phyloP scores from a whole-genome alignment of 2,797 vertebrate genomes.

The Bufotes viridis region DNA sequence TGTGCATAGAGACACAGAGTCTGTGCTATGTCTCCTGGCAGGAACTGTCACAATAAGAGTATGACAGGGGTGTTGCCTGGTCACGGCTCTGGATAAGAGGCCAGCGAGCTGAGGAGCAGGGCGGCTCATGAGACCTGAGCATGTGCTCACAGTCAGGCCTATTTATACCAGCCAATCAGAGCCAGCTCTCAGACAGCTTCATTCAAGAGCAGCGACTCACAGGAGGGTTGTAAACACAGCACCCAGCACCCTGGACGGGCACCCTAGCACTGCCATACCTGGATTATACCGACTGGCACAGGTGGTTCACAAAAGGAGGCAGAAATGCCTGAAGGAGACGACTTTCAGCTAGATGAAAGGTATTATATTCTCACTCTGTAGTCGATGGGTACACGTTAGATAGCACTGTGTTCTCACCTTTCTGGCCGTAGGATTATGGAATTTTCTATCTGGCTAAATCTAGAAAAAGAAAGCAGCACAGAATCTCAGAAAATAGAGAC shows the following conservation, averaged over 20 bases:
- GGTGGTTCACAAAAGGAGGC: slow-evolving; percentile 53
- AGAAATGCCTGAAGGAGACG: slow-evolving; percentile 84
- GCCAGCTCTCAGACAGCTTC: slow-evolving; percentile 78
- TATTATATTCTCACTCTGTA: slow-evolving; percentile 63
- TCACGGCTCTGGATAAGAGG: slow-evolving; percentile 69
- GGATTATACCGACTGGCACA: slow-evolving; percentile 66
- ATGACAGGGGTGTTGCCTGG: slow-evolving; percentile 64
- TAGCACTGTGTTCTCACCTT: not conserved
- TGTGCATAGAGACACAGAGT: not conserved
- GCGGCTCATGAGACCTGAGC: slow-evolving; percentile 72
- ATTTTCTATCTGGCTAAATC: no score
- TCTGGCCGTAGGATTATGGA: no score
- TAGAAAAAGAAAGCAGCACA: no score
- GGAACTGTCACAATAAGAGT: slow-evolving; percentile 61
- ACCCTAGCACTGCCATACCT: slow-evolving; percentile 47
- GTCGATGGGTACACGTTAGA: not conserved
- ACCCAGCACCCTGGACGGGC: slow-evolving; percentile 62
- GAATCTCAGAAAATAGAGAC: no score
- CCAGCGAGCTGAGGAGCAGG: slow-evolving; percentile 64
- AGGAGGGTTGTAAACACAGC: slow-evolving; percentile 75
- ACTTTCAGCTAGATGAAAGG: slow-evolving; percentile 83
- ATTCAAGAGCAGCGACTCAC: slow-evolving; percentile 83
- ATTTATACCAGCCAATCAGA: slow-evolving; percentile 90
- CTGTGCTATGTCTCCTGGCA: not conserved
- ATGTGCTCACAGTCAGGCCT: slow-evolving; percentile 68